Conservation (phyloP, 2,888 invertebrate species). For the Phymatocera aterrima region DNA sequence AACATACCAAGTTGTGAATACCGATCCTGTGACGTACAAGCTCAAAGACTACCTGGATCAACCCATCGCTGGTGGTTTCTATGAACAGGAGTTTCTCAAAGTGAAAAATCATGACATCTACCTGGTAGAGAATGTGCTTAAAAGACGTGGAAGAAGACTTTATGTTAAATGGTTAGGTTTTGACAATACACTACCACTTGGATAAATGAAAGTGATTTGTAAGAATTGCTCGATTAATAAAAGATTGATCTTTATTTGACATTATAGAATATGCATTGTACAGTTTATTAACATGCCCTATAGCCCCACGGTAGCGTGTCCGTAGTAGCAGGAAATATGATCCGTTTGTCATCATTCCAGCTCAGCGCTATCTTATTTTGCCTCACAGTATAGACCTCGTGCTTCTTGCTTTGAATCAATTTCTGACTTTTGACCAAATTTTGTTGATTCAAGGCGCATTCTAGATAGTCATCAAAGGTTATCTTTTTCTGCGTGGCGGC, state of each 20-base stretch:
- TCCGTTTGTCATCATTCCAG: slow-evolving; percentile 46
- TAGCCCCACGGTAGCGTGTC: slow-evolving; percentile 45
- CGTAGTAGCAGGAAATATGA: slow-evolving; percentile 15
- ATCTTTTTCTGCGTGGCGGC: slow-evolving; percentile 42
- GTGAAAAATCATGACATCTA: slow-evolving; percentile 60
- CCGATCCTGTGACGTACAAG: slow-evolving; percentile 59
- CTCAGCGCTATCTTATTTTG: slow-evolving; percentile 42
- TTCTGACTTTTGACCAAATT: slow-evolving; percentile 46
- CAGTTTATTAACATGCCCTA: background rate
- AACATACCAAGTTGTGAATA: slow-evolving; percentile 58
- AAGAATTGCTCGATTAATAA: slow-evolving; percentile 4
- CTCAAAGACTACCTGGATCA: slow-evolving; percentile 59
- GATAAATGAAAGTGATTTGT: slow-evolving; percentile 37
- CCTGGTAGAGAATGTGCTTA: slow-evolving; percentile 40
- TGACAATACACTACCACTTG: slow-evolving; percentile 38
- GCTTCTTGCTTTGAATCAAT: slow-evolving; percentile 47
- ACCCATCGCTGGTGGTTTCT: slow-evolving; percentile 64
- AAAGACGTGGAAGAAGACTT: slow-evolving; percentile 24
- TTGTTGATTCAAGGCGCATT: slow-evolving; percentile 36
- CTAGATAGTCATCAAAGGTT: slow-evolving; percentile 47
- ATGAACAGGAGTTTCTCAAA: slow-evolving; percentile 64
- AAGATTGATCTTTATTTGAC: background rate
- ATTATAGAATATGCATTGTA: background rate
- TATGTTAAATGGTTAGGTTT: slow-evolving; percentile 47
- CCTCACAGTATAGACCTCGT: slow-evolving; percentile 40